Evolutionary conservation across 2,797 vertebrate genomes (phyloP).

Genomic region (Trematomus bernacchii): DNA sequence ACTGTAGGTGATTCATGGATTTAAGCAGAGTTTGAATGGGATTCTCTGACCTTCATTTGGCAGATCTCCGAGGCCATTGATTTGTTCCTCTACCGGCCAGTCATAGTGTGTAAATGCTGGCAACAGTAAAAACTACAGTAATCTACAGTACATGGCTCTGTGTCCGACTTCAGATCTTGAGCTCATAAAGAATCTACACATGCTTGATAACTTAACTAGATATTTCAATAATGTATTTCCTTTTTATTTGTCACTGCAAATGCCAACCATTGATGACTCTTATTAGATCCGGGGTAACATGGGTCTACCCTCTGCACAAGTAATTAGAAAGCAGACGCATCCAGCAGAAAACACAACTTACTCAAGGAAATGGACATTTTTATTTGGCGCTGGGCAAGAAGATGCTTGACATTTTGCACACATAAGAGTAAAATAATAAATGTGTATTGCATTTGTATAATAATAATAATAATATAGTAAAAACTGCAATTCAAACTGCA

Average conservation of each 20-base stretch:
- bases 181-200: not conserved
- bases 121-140: not conserved
- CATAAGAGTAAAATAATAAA: not conserved
- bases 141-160: not conserved
- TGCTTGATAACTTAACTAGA: not conserved
- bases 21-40: not conserved
- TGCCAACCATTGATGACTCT: not conserved
- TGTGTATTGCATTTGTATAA: slow-evolving; percentile 12
- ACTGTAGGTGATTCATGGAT: slow-evolving; percentile 4
- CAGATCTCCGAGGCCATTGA: not conserved
- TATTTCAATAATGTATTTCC: not conserved
- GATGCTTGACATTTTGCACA: not conserved
- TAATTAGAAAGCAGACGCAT: slow-evolving; percentile 5
- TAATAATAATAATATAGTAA: slow-evolving; percentile 4
- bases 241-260: slow-evolving; percentile 7
- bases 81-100: not conserved
- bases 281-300: not conserved
- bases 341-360: not conserved
- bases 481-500: slow-evolving; percentile 22
- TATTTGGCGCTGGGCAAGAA: not conserved
- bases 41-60: slow-evolving; percentile 2
- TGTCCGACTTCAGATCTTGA: not conserved
- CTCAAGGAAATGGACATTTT: not conserved
- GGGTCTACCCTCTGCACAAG: slow-evolving; percentile 4
- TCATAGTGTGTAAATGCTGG: not conserved